A percentile compares a stretch with the other conserved stretches of the same genome.
These are phyloP conservation scores for Stenopsyche tienmushanensis DNA, from an alignment of 1,140 invertebrate genomes.

Conservation along the genomic window DNA sequence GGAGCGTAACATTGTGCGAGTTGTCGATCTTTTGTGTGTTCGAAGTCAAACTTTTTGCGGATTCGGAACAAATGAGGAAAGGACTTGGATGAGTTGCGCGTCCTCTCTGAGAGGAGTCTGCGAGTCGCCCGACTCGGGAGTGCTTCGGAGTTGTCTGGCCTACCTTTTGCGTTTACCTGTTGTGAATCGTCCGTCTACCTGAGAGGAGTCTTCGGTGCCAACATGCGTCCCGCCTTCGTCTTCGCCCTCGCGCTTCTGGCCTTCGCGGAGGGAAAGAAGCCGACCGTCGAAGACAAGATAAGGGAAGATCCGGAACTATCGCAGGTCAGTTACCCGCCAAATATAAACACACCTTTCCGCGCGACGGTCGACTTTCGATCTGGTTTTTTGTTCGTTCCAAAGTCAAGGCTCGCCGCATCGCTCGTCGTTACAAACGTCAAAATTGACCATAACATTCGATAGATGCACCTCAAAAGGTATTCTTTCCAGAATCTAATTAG, in stretches of 20 bases:
- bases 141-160: background rate
- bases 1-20: too few species aligned
- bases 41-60: too few species aligned
- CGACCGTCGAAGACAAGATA: slow-evolving; percentile 36
- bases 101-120: background rate
- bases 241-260: slow-evolving; percentile 12
- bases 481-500: background rate
- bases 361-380: background rate
- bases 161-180: too few species aligned
- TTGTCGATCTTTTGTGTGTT: too few species aligned
- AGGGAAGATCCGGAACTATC: slow-evolving; percentile 40
- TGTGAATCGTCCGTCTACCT: too few species aligned
- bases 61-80: background rate
- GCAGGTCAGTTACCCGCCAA: slow-evolving; percentile 32
- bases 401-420: background rate
- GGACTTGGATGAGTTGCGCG: background rate
- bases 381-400: background rate
- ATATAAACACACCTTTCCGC: background rate
- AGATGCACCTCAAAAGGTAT: background rate
- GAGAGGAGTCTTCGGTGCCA: too few species aligned
- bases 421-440: background rate
- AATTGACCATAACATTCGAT: background rate
- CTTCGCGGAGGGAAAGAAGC: slow-evolving; percentile 18
- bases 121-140: background rate
- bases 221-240: too few species aligned